Conservation (phyloP, 1,140 invertebrate genomes). For the Anoplophora glabripennis region DNA sequence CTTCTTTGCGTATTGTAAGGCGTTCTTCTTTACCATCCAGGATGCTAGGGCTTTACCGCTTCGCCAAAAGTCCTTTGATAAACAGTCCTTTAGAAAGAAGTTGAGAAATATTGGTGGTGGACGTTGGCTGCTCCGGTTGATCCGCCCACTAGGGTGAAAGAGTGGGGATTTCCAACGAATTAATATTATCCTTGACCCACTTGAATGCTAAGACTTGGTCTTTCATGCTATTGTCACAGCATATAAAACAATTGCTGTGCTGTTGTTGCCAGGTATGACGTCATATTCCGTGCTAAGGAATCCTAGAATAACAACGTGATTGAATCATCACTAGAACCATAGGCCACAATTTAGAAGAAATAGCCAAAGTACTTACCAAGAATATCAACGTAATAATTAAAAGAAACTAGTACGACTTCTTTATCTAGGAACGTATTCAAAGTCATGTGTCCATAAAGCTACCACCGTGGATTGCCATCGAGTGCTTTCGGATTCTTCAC, state of each 20-base stretch:
- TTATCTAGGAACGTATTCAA: conserved; percentile 56
- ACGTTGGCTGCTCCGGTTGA: conserved; percentile 56
- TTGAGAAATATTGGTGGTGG: conserved; percentile 58
- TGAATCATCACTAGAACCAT: background rate
- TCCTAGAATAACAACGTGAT: conserved; percentile 52
- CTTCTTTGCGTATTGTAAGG: conserved; percentile 63
- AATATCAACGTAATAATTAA: conserved; percentile 62
- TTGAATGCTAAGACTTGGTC: too few relatives aligned
- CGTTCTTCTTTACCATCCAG: conserved; percentile 67
- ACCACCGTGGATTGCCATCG: conserved; percentile 58
- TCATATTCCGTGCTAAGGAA: too few relatives aligned
- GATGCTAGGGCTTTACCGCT: too few relatives aligned
- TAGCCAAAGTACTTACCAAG: conserved; percentile 48
- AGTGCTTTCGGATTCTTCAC: too few relatives aligned
- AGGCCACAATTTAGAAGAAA: background rate
- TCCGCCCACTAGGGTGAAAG: conserved; percentile 52
- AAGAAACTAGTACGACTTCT: too few relatives aligned
- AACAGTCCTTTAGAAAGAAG: conserved; percentile 58
- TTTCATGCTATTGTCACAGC: conserved; percentile 60
- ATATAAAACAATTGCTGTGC: too few relatives aligned
- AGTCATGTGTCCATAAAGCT: conserved; percentile 60
- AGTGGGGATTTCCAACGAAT: conserved; percentile 54
- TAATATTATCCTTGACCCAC: conserved; percentile 59
- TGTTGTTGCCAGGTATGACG: conserved; percentile 55
- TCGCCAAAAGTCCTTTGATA: conserved; percentile 67